Base-by-base conservation (phyloP, 92 coral and sea anemone genomes). In the Parazoanthus atlanticus region DNA sequence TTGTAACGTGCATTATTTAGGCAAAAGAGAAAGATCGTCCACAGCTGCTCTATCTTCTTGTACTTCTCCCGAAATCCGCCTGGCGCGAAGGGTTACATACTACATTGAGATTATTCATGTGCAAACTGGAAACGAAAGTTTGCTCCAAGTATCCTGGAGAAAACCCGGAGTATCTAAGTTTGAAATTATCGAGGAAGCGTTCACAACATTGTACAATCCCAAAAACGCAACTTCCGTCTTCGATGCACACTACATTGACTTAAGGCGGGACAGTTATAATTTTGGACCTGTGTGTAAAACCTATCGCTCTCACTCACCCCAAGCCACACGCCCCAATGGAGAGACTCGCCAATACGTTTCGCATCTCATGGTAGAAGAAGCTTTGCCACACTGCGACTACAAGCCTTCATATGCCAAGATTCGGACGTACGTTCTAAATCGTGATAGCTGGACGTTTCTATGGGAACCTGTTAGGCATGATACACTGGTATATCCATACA, bases 61-160 rank as follows among this genome's bases (percentile, higher is more conserved):
- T 33, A 67, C 88, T 36, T 94, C 98, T 10, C 17, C 71, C 26
- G 90, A 89, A 17, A 43, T 93, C 41, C 71, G 75, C 52, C 88
- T 96, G 16, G 41, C 47, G n/a, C 74, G 73, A 49, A 90, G 89
- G 21, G 70, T 32, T 1, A 80, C 36, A 47, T 96, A 94, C 81
- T 96, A 88, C 89, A 66, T 96, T 8, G 96, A 96, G 40, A 70
- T 92, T 19, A 8, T 93, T 19, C 96, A 93, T 33, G 79, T 76
- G 47, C 92, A 91, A 29, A 5, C 26, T 61, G 81, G 89, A 13
- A 41, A 61, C 29, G 52, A 41, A 28, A 90, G 91, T 52, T 85
- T 89, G 80, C 41, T 96, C 56, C 80, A 84, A 13, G 94, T 94
- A 0, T 80, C 15, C 15, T 96, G 98, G 98, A 92, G 88, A 79